These are phyloP conservation scores for Sminthurides aquaticus DNA, from an alignment of 2,888 invertebrate species.

Conservation along the genomic window DNA sequence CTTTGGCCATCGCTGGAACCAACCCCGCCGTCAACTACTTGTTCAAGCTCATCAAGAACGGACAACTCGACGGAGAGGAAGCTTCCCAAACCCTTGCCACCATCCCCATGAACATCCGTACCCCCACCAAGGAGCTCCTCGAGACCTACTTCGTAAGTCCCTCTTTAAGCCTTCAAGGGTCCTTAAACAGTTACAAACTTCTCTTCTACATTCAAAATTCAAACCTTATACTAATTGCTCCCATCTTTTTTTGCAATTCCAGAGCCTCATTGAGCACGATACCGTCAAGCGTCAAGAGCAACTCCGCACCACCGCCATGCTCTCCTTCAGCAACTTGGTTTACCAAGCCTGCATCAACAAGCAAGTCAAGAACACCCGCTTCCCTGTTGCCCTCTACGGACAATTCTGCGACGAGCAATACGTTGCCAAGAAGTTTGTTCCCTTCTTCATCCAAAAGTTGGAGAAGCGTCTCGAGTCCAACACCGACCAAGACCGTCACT, in stretches of 20 bases:
- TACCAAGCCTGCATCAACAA: not conserved
- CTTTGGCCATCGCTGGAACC: not conserved
- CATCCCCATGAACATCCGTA: not conserved
- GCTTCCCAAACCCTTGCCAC: not conserved
- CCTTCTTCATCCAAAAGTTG: not conserved
- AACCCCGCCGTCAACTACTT: not conserved
- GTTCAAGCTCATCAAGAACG: not conserved
- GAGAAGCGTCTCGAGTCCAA: not conserved
- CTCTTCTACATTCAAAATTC: not conserved
- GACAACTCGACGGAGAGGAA: not conserved
- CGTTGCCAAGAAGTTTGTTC: not conserved
- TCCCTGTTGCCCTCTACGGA: not conserved
- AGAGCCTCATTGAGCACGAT: not conserved
- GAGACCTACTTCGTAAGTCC: not conserved
- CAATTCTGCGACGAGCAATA: not conserved
- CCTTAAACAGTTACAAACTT: too few relatives aligned
- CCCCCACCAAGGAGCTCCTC: not conserved
- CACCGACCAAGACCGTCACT: not conserved
- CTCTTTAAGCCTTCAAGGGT: too few relatives aligned
- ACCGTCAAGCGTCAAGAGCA: not conserved
- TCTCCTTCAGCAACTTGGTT: not conserved
- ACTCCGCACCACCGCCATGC: constrained; percentile 1
- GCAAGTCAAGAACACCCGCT: not conserved
- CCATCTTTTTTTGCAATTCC: not conserved
- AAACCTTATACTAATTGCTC: not conserved